A percentile compares a stretch with the other conserved stretches of the same genome.
phyloP scores from a whole-genome alignment of 2,888 invertebrate genomes.

The Protodeltote pygarga region DNA sequence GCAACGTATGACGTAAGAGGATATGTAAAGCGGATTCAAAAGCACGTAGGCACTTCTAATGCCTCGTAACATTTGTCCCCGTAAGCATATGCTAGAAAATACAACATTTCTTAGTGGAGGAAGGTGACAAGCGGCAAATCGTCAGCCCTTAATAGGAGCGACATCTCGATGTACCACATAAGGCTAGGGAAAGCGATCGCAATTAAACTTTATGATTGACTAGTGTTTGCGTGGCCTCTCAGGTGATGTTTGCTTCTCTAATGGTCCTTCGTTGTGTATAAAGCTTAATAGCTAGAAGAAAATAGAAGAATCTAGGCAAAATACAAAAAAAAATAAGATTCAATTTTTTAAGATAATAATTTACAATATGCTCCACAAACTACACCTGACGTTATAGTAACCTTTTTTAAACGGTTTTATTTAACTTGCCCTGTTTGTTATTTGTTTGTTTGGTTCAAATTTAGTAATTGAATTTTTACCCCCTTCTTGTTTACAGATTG shows the following conservation, averaged over 20 bases:
- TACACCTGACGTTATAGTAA: no score
- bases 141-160: slow-evolving; percentile 65
- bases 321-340: no score
- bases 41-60: slow-evolving; percentile 17
- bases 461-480: no score
- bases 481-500: no score
- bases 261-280: no score
- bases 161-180: slow-evolving; percentile 61
- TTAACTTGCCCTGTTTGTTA: no score
- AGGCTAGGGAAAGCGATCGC: slow-evolving; percentile 68
- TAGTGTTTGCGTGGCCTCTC: slow-evolving; percentile 49
- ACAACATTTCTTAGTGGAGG: slow-evolving; percentile 43
- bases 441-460: no score
- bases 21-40: slow-evolving; percentile 11
- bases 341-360: no score
- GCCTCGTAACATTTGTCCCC: slow-evolving; percentile 31
- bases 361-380: no score
- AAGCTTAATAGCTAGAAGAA: no score
- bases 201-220: slow-evolving; percentile 71
- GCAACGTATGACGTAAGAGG: slow-evolving; percentile 3
- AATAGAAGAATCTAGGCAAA: no score
- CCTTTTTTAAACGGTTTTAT: no score
- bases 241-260: slow-evolving; percentile 9
- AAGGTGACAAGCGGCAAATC: slow-evolving; percentile 63
- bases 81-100: slow-evolving; percentile 34